Base-by-base conservation (phyloP, 2,888 invertebrate species). In the Calliscelio sp. region DNA sequence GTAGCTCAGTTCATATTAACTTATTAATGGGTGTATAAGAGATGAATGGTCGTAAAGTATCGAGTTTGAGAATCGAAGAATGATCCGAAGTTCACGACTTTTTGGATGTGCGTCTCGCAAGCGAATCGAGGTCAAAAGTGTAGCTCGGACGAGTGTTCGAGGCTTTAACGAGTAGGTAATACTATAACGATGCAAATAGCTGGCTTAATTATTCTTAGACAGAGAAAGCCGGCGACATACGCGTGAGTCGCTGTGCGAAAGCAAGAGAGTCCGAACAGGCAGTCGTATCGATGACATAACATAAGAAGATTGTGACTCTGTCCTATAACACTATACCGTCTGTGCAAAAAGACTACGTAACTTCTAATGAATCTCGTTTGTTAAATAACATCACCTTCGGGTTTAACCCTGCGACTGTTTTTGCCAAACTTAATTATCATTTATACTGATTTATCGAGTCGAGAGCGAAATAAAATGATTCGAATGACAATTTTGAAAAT, bases 151-250 rank as follows among this genome's bases (percentile, higher is more conserved):
- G 65, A 65, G 70, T 57, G 66, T 85, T 53, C 51, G 38, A 61
- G 75, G 83, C 55, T 74, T 63, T 82, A 82, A 77, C 71, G 70
- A 65, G 63, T 38, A 41, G 73, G 82, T 68, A 82, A 82, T 59
- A 59, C 75, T 65, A 53, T 55, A 75, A 79, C 61, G 84, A 86
- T 86, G 84, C 86, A 86, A 87, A 88, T 87, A 87, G 81, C 73
- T 74, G 55, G 85, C 79, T 87, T 88, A 86, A 88, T 88, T 88
- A 86, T 87, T 86, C 85, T 78, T 73, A 65, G 71, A 73, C 46
- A 73, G 65, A 71, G 71, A 79, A 49, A 71, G 63, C 73, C 44
- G 51, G 46, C 20, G 11, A 18, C 5, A 28, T 53, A n/a, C n/a
- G n/a, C 18, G 41, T 25, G 16, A 46, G 14, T 28, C 65, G 22